Evolutionary conservation across 2,113 vertebrate genomes (phyloP).

Genomic region (Salvelinus fontinalis): DNA sequence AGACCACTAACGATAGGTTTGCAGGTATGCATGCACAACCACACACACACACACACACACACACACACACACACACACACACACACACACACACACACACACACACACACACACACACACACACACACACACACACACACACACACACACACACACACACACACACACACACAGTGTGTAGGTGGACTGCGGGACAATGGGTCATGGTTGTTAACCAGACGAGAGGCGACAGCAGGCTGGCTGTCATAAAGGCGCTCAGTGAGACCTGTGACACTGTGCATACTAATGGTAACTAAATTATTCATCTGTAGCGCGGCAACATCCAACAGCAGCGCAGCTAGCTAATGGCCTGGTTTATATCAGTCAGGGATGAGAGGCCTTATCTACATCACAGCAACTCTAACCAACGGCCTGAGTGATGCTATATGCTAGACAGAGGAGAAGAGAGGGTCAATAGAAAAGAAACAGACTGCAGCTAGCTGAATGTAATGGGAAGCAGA

Average conservation of each 20-base stretch:
- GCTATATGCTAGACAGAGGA: background rate
- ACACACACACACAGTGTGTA: constrained; percentile 7
- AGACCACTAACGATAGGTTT: constrained; percentile 9
- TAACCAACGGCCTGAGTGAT: background rate
- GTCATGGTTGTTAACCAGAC: constrained; percentile 35
- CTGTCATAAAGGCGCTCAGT: background rate
- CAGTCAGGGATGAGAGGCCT: background rate
- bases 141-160: constrained; percentile 29
- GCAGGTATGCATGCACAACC: constrained; percentile 8
- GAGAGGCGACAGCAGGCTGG: constrained; percentile 11
- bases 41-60: constrained; percentile 19
- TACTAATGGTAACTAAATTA: constrained; percentile 29
- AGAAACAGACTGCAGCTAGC: too few species aligned
- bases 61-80: background rate
- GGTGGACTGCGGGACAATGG: constrained; percentile 15
- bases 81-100: background rate
- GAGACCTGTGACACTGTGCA: constrained; percentile 24
- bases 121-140: background rate
- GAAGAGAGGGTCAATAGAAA: background rate
- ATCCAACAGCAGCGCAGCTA: background rate
- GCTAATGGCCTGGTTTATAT: background rate
- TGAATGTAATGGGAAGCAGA: too few species aligned
- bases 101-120: constrained; percentile 32
- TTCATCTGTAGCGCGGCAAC: constrained; percentile 35
- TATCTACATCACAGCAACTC: background rate